phyloP scores from a whole-genome alignment of 2,113 vertebrate species.

The Tachysurus fulvidraco region DNA sequence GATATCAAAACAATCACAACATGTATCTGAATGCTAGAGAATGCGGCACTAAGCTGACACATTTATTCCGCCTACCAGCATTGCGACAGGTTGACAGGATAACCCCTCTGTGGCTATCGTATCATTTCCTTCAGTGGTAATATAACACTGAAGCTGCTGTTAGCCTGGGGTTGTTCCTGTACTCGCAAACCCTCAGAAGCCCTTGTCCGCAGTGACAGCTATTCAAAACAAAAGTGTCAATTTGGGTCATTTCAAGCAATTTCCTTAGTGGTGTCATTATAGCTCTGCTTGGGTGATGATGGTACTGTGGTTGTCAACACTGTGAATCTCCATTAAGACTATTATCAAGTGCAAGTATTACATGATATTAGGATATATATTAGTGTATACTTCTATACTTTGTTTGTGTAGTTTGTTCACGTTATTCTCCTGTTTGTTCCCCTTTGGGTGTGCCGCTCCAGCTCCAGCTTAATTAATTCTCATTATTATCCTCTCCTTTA shows the following conservation, averaged over 20 bases:
- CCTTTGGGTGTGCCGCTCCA: constrained; percentile 12
- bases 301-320: constrained; percentile 21
- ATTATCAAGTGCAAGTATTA: background rate
- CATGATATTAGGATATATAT: background rate
- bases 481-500: constrained; percentile 37
- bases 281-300: constrained; percentile 12
- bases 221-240: constrained; percentile 28
- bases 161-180: constrained; percentile 20
- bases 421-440: background rate
- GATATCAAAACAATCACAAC: background rate
- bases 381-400: background rate
- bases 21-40: background rate
- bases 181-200: constrained; percentile 15
- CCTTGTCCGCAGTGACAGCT: constrained; percentile 29
- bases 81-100: constrained; percentile 27
- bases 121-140: background rate
- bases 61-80: background rate
- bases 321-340: background rate
- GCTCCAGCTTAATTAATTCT: constrained; percentile 27
- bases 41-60: background rate
- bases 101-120: constrained; percentile 10
- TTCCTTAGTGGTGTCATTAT: constrained; percentile 39
- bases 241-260: constrained; percentile 28
- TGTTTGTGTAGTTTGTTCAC: background rate
- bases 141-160: constrained; percentile 24